Evolutionary conservation across 2,888 invertebrate genomes (phyloP), one percentile per base, ranked within the genome.

Genomic region (Stegana nigrithorax): DNA sequence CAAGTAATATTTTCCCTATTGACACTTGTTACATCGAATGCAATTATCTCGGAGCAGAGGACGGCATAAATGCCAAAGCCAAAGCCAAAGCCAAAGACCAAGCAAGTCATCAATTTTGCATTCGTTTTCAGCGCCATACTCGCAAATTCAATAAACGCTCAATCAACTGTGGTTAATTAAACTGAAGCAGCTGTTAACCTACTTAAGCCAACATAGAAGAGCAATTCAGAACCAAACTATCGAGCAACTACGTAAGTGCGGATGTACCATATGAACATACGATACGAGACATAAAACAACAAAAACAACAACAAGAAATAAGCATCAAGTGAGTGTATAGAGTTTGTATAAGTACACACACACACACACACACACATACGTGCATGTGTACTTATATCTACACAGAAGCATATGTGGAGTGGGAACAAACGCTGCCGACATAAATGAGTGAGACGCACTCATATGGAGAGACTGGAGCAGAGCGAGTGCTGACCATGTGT

Each of bases 111-210:
- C 39, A 17, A 39, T 39, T 39, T 39, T 17, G 14, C 39, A 7
- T 25, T 47, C n/a, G 21, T n/a, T 25, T 47, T 21, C 17, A 23
- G 19, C 21, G 17, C 25, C 21, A 21, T 12, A n/a, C 19, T 12
- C 21, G 36, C 21, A 36, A 55, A 55, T 55, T 55, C 53, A 55
- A 55, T 55, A 55, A 55, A 55, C 53, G 53, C 8, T 23, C 53
- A 55, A 55, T 55, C 53, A 55, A 55, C 53, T 55, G 53, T 55
- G 53, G 53, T 55, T 55, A 55, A 55, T 55, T 55, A 55, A 55
- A 55, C 19, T 55, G 53, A 55, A 55, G 53, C 53, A 55, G 53
- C 53, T 55, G 53, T 55, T 55, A 55, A 55, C 53, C 53, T 55
- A 55, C 53, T 55, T 55, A 55, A 55, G 21, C 53, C 21, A 36